Evolutionary conservation across 2,797 vertebrate species (phyloP), one percentile per base, ranked within the genome.

Genomic region (Tokudaia tokunoshimensis): DNA sequence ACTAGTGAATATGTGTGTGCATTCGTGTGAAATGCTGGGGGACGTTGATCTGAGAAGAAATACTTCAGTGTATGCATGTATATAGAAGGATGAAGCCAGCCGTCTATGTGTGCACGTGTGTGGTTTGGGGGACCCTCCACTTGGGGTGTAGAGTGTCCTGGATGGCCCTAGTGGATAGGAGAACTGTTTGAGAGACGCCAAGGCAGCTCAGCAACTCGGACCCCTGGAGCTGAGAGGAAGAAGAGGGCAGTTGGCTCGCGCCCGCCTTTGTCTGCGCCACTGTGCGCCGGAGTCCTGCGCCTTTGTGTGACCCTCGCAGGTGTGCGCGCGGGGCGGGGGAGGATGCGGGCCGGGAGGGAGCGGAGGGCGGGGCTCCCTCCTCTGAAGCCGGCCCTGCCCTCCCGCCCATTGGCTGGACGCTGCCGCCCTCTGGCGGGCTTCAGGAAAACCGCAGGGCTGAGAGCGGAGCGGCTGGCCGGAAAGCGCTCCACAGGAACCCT

Each of bases 221-320:
- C 92, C 29, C 20, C 19, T n/a, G 0, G 72, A 82, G 47, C 89
- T 2, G 15, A 94, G 52, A 70, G 57, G 57, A 84, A 50, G 78
- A 89, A 70, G 67, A 52, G 74, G 94, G 75, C 85, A 65, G 93
- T 41, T 4, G 86, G 44, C 89, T 72, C 0, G 4, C 74, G 92
- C 74, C 85, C 37, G 95, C 96, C 97, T 98, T 98, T 98, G 97
- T 97, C 85, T 97, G 95, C 74, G 44, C 92, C 55, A 67, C 89
- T 4, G 55, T 90, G 94, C 47, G 85, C 92, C 15, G 34, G 92
- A 87, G 97, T 44, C 94, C 95, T 14, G 80, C 80, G 97, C 97
- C 97, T 98, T 98, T 98, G 97, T 97, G 97, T 97, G 97, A 98
- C 97, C 97, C 97, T 96, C 96, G 97, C 97, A 97, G 97, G 97